Evolutionary conservation across 2,113 vertebrate genomes (phyloP), one percentile per base, ranked within the genome.

Genomic region (Crocuta crocuta): DNA sequence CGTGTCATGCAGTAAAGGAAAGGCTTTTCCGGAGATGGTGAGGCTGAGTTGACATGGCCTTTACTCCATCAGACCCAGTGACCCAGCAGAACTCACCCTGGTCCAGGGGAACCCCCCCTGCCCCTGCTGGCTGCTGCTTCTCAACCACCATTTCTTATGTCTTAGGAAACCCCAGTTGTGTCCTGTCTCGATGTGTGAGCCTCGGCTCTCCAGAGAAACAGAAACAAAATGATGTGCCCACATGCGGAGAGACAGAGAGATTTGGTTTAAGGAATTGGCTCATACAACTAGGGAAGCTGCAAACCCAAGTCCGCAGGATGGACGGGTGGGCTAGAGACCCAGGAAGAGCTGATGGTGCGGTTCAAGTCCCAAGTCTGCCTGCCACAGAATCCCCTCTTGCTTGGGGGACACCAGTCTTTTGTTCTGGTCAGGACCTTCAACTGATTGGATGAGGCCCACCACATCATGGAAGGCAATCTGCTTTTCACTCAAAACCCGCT

Each of bases 21-120:
- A 17, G 4, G 55, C 5, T 84, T 48, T 71, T 26, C 71, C 31
- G 89, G 23, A 48, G 21, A 26, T 0, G 1, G 86, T 6, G 19
- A 43, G 33, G 78, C 19, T n/a, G 1, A 1, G 2, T 10, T 10
- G 15, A 33, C 71, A 43, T 6, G 35, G 71, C 35, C 71, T 73
- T 10, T 5, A 23, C 35, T 24, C 10, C 71, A 24, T 35, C 35
- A 43, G 71, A 13, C 35, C 39, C 21, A 3, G 7, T 55, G 28
- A 31, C 17, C 1, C 1, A 0, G 19, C 7, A 24, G 26, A 50
- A 68, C 7, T 17, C 39, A 28, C 10, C 68, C 48, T 11, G 10
- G 61, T 10, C 68, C 26, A 0, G 28, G 28, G 48, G 48, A 12
- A 50, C 48, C 48, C 48, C 39, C 48, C 10, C 48, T 10, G 48